Evolutionary conservation across 1,140 invertebrate species (phyloP).

Genomic region (Drosophila pseudoananassae): DNA sequence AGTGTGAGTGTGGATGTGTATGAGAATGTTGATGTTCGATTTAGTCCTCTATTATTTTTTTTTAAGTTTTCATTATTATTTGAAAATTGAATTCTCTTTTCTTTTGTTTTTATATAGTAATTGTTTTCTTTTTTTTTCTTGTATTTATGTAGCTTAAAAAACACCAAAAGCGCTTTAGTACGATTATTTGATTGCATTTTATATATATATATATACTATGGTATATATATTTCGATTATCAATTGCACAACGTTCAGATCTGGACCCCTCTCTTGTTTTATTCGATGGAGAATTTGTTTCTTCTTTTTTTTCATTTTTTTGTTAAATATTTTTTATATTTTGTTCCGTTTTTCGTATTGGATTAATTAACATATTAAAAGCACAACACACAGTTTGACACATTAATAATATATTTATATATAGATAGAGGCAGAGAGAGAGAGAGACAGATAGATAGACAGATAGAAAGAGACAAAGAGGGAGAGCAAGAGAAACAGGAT

Average conservation of each 20-base stretch:
- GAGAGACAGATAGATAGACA: constrained; percentile 20
- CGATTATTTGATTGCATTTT: constrained; percentile 67
- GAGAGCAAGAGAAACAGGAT: constrained; percentile 24
- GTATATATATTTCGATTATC: constrained; percentile 37
- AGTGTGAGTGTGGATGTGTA: constrained; percentile 46
- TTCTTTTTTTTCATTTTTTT: constrained; percentile 31
- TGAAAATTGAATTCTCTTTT: constrained; percentile 15
- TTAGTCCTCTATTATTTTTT: constrained; percentile 41
- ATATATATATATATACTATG: constrained; percentile 39
- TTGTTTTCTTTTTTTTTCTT: constrained; percentile 24
- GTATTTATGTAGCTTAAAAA: constrained; percentile 65
- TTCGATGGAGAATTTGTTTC: constrained; percentile 53
- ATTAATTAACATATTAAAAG: constrained; percentile 71
- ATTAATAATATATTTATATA: constrained; percentile 51
- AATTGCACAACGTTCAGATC: constrained; percentile 77
- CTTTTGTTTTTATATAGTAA: constrained; percentile 31
- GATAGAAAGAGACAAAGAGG: constrained; percentile 40
- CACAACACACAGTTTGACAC: constrained; percentile 78
- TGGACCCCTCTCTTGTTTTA: constrained; percentile 80
- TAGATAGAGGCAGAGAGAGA: constrained; percentile 41
- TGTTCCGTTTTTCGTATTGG: constrained; percentile 63
- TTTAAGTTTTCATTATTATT: constrained; percentile 23
- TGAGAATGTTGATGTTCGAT: constrained; percentile 57
- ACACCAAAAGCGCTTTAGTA: constrained; percentile 79
- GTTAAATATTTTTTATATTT: constrained; percentile 30